Conservation (phyloP, 2,888 invertebrate genomes). For the Icerya purchasi region DNA sequence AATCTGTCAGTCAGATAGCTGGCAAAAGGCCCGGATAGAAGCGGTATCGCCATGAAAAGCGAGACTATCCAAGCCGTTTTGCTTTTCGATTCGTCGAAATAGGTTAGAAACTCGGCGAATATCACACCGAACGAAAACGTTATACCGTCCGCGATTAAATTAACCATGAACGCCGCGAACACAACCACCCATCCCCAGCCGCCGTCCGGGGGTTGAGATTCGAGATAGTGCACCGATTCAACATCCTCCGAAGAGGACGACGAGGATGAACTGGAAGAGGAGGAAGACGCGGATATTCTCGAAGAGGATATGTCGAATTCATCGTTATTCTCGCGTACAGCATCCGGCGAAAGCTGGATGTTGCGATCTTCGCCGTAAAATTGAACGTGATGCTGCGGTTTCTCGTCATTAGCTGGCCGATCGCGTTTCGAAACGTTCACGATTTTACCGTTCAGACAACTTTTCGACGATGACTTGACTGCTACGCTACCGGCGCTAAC, state of each 20-base stretch:
- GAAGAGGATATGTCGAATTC: background rate
- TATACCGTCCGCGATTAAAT: constrained; percentile 76
- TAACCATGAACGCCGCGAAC: constrained; percentile 67
- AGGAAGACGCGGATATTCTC: constrained; percentile 14
- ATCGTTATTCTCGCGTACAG: constrained; percentile 6
- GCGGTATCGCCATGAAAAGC: constrained; percentile 75
- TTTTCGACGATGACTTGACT: no score
- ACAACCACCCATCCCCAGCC: constrained; percentile 90
- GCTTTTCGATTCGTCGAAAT: constrained; percentile 59
- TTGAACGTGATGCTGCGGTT: constrained; percentile 2
- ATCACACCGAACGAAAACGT: constrained; percentile 83
- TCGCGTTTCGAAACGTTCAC: no score
- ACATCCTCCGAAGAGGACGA: constrained; percentile 29
- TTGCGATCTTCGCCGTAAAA: constrained; percentile 10
- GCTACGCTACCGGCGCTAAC: no score
- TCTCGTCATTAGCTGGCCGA: constrained; percentile 37
- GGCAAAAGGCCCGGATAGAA: constrained; percentile 65
- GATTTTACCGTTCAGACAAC: no score
- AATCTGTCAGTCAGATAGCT: constrained; percentile 58
- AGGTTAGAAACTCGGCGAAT: constrained; percentile 60
- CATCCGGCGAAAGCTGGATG: constrained; percentile 13
- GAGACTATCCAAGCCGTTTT: constrained; percentile 80
- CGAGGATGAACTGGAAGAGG: constrained; percentile 12
- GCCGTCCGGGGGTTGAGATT: constrained; percentile 59
- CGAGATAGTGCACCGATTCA: constrained; percentile 39